These are phyloP conservation scores for Buathra laborator DNA, from an alignment of 2,888 invertebrate genomes.

Conservation along the genomic window DNA sequence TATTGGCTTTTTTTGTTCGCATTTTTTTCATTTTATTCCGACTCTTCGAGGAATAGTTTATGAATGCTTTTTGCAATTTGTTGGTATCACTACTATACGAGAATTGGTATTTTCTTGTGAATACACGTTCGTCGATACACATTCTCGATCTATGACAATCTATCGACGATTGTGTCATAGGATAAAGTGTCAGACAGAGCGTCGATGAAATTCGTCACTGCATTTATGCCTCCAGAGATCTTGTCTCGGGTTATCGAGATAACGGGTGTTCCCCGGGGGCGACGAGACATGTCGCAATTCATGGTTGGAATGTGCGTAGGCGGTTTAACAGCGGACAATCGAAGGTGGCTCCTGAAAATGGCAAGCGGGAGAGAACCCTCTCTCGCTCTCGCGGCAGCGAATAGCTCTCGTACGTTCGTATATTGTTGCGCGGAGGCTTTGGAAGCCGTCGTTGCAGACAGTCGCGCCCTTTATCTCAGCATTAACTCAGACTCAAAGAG, in stretches of 20 bases:
- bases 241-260: constrained; percentile 60
- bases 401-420: constrained; percentile 43
- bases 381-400: constrained; percentile 2
- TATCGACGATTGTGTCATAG: constrained; percentile 10
- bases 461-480: constrained; percentile 37
- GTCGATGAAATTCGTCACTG: constrained; percentile 53
- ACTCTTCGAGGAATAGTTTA: too few relatives aligned
- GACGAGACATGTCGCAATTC: constrained; percentile 58
- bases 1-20: too few relatives aligned
- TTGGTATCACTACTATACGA: too few relatives aligned
- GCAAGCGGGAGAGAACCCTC: constrained; percentile 44
- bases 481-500: constrained; percentile 50
- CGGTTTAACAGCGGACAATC: constrained; percentile 65
- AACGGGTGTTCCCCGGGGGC: constrained; percentile 61
- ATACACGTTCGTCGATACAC: background rate
- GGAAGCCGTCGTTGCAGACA: constrained; percentile 21
- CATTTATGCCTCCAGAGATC: constrained; percentile 58
- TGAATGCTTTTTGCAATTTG: too few relatives aligned
- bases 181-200: constrained; percentile 22
- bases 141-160: constrained; percentile 42
- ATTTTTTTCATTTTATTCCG: too few relatives aligned
- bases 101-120: background rate
- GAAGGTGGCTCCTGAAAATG: constrained; percentile 67
- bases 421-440: constrained; percentile 43
- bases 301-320: constrained; percentile 69